Percentiles rank a stretch among this genome's conserved stretches.
phyloP scores from a whole-genome alignment of 2,888 invertebrate genomes.

The Parnassius mnemosyne region DNA sequence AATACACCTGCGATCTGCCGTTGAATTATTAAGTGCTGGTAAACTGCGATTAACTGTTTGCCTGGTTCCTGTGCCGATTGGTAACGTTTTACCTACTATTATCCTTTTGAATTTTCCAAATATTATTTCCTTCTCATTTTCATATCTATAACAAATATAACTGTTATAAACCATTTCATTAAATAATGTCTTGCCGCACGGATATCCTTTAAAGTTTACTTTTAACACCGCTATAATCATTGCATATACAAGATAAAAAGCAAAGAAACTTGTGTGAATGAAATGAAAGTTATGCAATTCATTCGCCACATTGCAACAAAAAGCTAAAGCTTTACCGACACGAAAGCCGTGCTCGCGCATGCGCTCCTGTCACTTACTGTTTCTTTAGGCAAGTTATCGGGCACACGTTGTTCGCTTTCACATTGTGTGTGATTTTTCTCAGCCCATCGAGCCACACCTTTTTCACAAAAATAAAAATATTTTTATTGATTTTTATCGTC shows the following conservation, averaged over 20 bases:
- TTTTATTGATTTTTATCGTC: slow-evolving; percentile 1
- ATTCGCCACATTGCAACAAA: background rate
- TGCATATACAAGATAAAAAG: slow-evolving; percentile 1
- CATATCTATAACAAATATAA: too few relatives aligned
- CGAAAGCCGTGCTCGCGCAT: slow-evolving; percentile 43
- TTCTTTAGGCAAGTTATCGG: slow-evolving; percentile 99
- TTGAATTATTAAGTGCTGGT: too few relatives aligned
- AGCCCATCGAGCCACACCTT: slow-evolving; percentile 98
- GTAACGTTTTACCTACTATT: too few relatives aligned
- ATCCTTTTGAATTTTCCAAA: too few relatives aligned
- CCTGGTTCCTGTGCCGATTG: too few relatives aligned
- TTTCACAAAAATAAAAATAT: slow-evolving; percentile 30
- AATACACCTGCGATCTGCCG: too few relatives aligned
- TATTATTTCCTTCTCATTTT: too few relatives aligned
- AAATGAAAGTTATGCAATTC: background rate
- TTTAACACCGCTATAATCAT: background rate
- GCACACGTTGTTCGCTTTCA: slow-evolving; percentile 99
- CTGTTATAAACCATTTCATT: too few relatives aligned
- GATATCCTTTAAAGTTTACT: too few relatives aligned
- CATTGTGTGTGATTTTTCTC: slow-evolving; percentile 97
- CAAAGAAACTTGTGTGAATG: background rate
- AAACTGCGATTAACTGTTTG: too few relatives aligned
- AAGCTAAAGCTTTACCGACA: slow-evolving; percentile 3
- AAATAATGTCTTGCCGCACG: too few relatives aligned
- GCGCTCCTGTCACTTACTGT: slow-evolving; percentile 88